Evolutionary conservation across 1,140 invertebrate genomes (phyloP), one percentile per base, ranked within the genome.

Genomic region (Zaprionus camerounensis): DNA sequence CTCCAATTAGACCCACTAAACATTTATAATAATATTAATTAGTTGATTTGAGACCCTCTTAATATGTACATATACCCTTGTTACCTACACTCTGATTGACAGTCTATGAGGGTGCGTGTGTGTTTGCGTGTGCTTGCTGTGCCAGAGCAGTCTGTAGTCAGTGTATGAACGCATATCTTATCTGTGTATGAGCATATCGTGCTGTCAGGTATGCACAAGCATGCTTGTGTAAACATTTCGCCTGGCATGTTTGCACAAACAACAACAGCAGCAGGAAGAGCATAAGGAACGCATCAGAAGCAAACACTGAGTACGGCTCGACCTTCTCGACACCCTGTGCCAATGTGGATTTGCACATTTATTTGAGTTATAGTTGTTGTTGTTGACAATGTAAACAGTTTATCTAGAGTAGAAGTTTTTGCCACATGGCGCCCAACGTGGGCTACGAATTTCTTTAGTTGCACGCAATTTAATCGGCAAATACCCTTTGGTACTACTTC

Each of bases 191-290:
- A 46, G 17, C 46, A 51, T 51, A 24, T 51, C 46, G 0, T 24
- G 46, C 46, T 9, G 46, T 24, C 46, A 51, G 46, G 46, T 51
- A 51, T 51, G 46, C 46, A 22, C 17, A 24, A 24, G 46, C 46
- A 51, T 51, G 46, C 46, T 51, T 51, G 20, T 51, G 20, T 51
- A 51, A 51, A 51, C 20, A 51, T 51, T 51, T 51, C 46, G 46
- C 46, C 46, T 51, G 46, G 20, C 46, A 51, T 51, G 46, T 51
- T 51, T 12, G 20, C 22, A 24, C 46, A 51, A 13, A 22, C 6
- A 51, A 49, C 12, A 49, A 24, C 4, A 51, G 24, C 9, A 49
- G 20, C 46, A 51, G 46, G 22, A 51, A 24, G 20, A 51, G n/a
- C 6, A 44, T 2, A 2, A n/a, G 38, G 15, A 44, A 44, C 15